These are phyloP conservation scores for Argentina silus DNA, from an alignment of 2,797 vertebrate genomes.

Conservation along the genomic window DNA sequence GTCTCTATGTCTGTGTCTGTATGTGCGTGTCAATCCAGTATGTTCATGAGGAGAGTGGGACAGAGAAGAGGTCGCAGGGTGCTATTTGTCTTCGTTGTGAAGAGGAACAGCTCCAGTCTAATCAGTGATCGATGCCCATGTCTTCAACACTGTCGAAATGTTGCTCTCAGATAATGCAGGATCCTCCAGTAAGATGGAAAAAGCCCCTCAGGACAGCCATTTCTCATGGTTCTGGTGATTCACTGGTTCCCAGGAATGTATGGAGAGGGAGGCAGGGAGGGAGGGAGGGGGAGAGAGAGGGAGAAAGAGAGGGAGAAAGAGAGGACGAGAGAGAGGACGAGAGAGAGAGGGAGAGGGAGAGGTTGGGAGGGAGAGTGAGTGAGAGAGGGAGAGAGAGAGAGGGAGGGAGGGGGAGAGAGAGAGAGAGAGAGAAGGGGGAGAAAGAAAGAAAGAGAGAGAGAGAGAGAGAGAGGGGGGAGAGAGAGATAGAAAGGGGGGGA, in stretches of 20 bases:
- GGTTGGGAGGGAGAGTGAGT: slow-evolving; percentile 13
- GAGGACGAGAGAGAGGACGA: slow-evolving; percentile 64
- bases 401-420: background rate
- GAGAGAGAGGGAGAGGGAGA: slow-evolving; percentile 70
- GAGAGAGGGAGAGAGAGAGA: slow-evolving; percentile 1
- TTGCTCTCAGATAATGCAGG: slow-evolving; percentile 76
- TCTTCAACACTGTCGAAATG: slow-evolving; percentile 68
- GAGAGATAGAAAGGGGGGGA: slow-evolving; percentile 50
- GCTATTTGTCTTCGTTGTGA: too few relatives aligned
- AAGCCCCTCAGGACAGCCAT: slow-evolving; percentile 78
- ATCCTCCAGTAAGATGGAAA: slow-evolving; percentile 77
- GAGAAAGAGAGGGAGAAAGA: background rate
- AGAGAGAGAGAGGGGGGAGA: background rate
- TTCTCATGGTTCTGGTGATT: slow-evolving; percentile 82
- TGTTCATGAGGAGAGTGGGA: background rate
- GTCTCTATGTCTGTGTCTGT: slow-evolving; percentile 49
- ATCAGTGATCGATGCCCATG: background rate
- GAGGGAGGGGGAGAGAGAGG: slow-evolving; percentile 54
- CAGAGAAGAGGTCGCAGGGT: background rate
- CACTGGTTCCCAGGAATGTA: slow-evolving; percentile 81
- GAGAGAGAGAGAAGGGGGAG: background rate
- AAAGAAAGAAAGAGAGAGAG: background rate
- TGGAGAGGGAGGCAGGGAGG: slow-evolving; percentile 74
- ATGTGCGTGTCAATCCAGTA: background rate
- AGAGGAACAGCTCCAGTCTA: background rate